Evolutionary conservation across 2,113 vertebrate species (phyloP).

Genomic region (Oryzias celebensis): DNA sequence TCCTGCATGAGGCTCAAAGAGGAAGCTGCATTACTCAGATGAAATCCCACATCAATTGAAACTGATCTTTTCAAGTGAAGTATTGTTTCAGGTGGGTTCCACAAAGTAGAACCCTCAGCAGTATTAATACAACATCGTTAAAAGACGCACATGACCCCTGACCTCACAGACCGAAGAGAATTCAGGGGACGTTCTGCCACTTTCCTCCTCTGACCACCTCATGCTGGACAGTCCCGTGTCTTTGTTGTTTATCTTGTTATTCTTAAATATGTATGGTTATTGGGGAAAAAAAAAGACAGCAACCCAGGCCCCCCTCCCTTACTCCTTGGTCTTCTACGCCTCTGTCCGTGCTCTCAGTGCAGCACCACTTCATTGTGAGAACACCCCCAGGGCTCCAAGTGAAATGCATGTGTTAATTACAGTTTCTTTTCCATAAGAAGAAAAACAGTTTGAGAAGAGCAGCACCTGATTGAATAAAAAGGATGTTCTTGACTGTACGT

Average conservation of each 20-base stretch:
- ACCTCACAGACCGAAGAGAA: slow-evolving; percentile 34
- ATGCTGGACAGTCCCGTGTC: slow-evolving; percentile 64
- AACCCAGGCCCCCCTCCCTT: slow-evolving; percentile 41
- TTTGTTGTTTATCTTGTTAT: slow-evolving; percentile 67
- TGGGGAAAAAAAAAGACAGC: slow-evolving; percentile 64
- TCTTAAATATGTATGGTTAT: slow-evolving; percentile 64
- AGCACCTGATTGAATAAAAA: slow-evolving; percentile 86
- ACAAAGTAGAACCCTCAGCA: slow-evolving; percentile 53
- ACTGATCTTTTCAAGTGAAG: slow-evolving; percentile 46
- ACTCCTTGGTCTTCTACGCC: slow-evolving; percentile 61
- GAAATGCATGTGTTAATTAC: slow-evolving; percentile 87
- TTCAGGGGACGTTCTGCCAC: slow-evolving; percentile 49
- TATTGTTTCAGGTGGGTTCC: slow-evolving; percentile 46
- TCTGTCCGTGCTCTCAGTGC: slow-evolving; percentile 64
- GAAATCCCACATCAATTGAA: slow-evolving; percentile 45
- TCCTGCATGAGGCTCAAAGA: slow-evolving; percentile 67
- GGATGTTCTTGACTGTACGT: slow-evolving; percentile 86
- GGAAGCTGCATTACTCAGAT: slow-evolving; percentile 52
- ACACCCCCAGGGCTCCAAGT: slow-evolving; percentile 79
- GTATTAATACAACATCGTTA: slow-evolving; percentile 64
- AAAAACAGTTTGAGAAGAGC: slow-evolving; percentile 85
- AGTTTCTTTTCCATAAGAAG: slow-evolving; percentile 85
- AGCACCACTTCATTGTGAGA: slow-evolving; percentile 70
- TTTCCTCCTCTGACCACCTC: slow-evolving; percentile 62
- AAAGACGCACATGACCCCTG: slow-evolving; percentile 40